Evolutionary conservation across 2,888 invertebrate genomes (phyloP), one percentile per base, ranked within the genome.

Genomic region (Steinernema scapterisci): DNA sequence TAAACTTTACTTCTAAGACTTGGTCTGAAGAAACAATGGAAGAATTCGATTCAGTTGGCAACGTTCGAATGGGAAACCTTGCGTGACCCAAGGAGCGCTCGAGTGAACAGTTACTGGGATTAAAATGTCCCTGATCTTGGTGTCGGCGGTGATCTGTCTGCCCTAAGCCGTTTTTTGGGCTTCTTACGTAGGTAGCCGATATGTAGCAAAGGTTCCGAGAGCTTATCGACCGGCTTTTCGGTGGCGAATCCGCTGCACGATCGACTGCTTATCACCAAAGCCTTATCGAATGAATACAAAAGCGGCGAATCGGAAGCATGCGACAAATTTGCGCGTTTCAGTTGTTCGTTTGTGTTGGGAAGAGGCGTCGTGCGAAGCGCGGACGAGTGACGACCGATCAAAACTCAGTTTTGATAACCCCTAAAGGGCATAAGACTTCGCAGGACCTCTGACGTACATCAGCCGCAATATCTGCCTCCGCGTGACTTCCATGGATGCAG

Each of bases 161-260:
- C 63, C 27, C 63, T 63, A 63, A 63, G 63, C 63, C 63, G 63
- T 63, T 63, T 63, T 63, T 63, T 63, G 63, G 7, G 25, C 11
- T 31, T 7, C 63, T 63, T 63, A 63, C 63, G 63, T 25, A 63
- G 63, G 63, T 63, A 63, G 63, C 63, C 63, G 25, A 31, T 6
- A 63, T 25, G 63, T 63, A 63, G 63, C 63, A 63, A 63, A 27
- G 63, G 31, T 9, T 16, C 48, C n/a, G 48, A 13, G 48, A 5
- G 54, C 63, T 63, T 63, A 63, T 63, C 63, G n/a, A 6, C 9
- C 63, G 48, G 48, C 48, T 48, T 48, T 31, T 31, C 31, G 63
- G 63, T 16, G 63, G 63, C 27, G 63, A 63, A 31, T 27, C 27
- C 63, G 27, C 25, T 25, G 63, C 63, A 31, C 63, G 3, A 16